Conservation (phyloP, 2,113 vertebrate species). For the Alligator mississippiensis region DNA sequence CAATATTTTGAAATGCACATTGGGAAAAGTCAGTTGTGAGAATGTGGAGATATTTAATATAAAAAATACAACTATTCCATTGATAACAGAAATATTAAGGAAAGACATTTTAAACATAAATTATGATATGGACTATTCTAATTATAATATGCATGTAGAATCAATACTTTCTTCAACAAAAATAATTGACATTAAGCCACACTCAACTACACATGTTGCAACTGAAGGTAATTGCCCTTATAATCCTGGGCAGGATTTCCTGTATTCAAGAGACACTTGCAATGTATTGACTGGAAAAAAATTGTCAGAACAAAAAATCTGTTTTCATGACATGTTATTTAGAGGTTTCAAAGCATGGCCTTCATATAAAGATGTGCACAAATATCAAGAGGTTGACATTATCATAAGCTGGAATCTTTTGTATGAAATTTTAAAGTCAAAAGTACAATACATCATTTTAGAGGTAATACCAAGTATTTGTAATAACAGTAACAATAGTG, state of each 20-base stretch:
- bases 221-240: not conserved
- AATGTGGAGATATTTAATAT: fast-evolving
- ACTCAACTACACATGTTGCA: not conserved
- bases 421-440: not conserved
- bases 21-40: not conserved
- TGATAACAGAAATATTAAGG: not conserved
- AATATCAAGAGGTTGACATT: not conserved
- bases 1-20: not conserved
- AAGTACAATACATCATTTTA: not conserved
- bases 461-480: constrained; percentile 4
- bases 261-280: not conserved
- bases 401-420: not conserved
- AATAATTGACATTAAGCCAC: not conserved
- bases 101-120: not conserved
- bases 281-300: not conserved
- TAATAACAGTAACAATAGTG: not conserved
- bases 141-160: not conserved
- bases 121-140: not conserved
- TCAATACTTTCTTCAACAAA: not conserved
- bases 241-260: not conserved
- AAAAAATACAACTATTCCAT: not conserved
- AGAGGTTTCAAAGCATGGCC: not conserved
- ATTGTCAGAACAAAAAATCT: constrained; percentile 10
- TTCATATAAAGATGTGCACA: not conserved
- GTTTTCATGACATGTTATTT: not conserved